These are phyloP conservation scores for Nothoprocta pentlandii DNA, from an alignment of 2,113 vertebrate species.

Conservation along the genomic window DNA sequence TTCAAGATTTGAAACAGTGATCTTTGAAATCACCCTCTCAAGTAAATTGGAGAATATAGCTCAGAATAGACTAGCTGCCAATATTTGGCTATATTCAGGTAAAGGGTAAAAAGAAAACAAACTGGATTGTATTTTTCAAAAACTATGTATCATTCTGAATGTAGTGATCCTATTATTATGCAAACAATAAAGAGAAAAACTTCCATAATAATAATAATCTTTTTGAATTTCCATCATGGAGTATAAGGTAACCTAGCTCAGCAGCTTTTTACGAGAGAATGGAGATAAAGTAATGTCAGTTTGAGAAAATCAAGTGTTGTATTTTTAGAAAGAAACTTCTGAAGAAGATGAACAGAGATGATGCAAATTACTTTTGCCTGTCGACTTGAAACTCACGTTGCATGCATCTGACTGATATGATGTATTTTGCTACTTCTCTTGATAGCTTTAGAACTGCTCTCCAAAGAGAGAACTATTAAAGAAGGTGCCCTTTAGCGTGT, in stretches of 20 bases:
- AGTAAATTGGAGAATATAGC: not conserved
- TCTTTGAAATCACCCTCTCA: not conserved
- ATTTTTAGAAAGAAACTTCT: conserved; percentile 21
- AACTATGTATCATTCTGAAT: not conserved
- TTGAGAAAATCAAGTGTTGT: not conserved
- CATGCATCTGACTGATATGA: not conserved
- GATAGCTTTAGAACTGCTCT: not conserved
- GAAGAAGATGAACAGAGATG: not conserved
- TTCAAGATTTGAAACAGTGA: not conserved
- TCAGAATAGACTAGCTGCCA: not conserved
- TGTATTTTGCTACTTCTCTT: not conserved
- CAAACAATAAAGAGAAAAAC: not conserved
- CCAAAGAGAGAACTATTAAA: not conserved
- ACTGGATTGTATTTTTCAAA: not conserved
- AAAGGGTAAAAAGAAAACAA: not conserved
- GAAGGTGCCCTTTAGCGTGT: not conserved
- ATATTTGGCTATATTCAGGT: not conserved
- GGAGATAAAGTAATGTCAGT: not conserved
- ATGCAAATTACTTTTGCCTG: not conserved
- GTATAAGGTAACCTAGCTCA: not conserved
- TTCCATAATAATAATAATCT: rapidly evolving
- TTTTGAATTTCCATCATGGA: not conserved
- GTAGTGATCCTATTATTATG: not conserved
- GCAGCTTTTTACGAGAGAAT: not conserved
- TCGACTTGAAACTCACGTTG: not conserved